Percentiles rank a stretch among this genome's conserved stretches.
Evolutionary conservation across 2,888 invertebrate species (phyloP).

Genomic region (Julus scanicus): DNA sequence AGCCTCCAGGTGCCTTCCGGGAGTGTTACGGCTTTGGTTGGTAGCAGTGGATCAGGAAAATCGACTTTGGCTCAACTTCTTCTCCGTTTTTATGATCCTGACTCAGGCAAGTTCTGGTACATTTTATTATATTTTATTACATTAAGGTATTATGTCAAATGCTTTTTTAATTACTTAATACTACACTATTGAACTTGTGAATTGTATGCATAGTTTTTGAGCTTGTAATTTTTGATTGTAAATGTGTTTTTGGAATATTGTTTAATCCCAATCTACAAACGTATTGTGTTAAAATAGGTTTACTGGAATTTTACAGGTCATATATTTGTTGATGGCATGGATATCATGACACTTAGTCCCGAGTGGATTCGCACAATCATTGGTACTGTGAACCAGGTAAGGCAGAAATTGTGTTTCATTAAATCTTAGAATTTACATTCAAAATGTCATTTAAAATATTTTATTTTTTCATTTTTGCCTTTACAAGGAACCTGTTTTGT

Average conservation of each 20-base stretch:
- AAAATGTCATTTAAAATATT: background rate
- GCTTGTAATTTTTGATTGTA: too few relatives aligned
- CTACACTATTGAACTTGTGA: too few relatives aligned
- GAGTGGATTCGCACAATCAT: conserved; percentile 86
- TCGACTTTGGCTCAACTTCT: conserved; percentile 88
- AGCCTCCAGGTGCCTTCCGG: conserved; percentile 76
- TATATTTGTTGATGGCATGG: conserved; percentile 76
- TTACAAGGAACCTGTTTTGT: conserved; percentile 87
- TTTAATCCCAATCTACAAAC: too few relatives aligned
- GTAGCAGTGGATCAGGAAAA: conserved; percentile 94
- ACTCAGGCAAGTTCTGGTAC: conserved; percentile 63
- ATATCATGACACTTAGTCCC: conserved; percentile 81
- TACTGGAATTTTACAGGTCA: conserved; percentile 40
- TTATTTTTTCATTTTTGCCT: background rate
- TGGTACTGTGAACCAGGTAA: conserved; percentile 87
- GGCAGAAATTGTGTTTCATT: background rate
- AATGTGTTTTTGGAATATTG: background rate
- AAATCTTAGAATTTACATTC: background rate
- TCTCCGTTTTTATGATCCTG: conserved; percentile 87
- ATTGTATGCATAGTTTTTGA: too few relatives aligned
- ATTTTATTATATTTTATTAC: too few relatives aligned
- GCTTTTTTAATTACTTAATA: too few relatives aligned
- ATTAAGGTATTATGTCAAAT: too few relatives aligned
- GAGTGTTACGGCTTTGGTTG: conserved; percentile 84
- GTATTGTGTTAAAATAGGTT: background rate